A percentile compares a stretch with the other conserved stretches of the same genome.
Conservation (phyloP, 2,113 vertebrate species). For the Cebidichthys violaceus region DNA sequence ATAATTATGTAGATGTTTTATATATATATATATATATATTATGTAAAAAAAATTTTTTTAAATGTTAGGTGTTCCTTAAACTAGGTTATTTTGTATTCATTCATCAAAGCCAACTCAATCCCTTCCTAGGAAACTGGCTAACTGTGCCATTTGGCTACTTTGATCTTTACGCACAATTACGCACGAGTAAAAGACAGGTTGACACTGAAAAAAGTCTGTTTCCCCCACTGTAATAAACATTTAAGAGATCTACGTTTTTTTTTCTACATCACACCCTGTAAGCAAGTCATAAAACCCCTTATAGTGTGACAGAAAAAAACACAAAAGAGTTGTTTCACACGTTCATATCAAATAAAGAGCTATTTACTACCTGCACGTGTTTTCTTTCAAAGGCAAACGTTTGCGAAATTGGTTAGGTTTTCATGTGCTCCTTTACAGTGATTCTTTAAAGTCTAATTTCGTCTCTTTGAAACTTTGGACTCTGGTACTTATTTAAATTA, state of each 20-base stretch:
- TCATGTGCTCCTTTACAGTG: background rate
- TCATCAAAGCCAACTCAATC: background rate
- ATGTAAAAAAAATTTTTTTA: too few relatives aligned
- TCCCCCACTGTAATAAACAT: constrained; percentile 37
- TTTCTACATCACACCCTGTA: constrained; percentile 37
- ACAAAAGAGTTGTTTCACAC: constrained; percentile 65
- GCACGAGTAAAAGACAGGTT: constrained; percentile 27
- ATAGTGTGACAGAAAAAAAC: constrained; percentile 6
- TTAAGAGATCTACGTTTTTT: constrained; percentile 65
- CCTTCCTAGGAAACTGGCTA: background rate
- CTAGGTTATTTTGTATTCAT: background rate
- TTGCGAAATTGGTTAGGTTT: constrained; percentile 20
- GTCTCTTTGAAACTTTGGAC: background rate
- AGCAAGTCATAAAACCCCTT: constrained; percentile 56
- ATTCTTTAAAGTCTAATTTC: background rate
- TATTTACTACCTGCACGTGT: constrained; percentile 50
- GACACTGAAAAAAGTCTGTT: background rate
- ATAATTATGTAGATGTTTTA: too few relatives aligned
- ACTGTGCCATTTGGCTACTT: constrained; percentile 46
- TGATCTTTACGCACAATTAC: constrained; percentile 67
- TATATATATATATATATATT: background rate
- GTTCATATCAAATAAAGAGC: constrained; percentile 49
- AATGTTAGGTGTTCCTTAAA: background rate
- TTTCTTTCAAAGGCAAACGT: constrained; percentile 43
- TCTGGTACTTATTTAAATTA: background rate